These are phyloP conservation scores for Microplitis manilae DNA, from an alignment of 2,888 invertebrate species.

Conservation along the genomic window DNA sequence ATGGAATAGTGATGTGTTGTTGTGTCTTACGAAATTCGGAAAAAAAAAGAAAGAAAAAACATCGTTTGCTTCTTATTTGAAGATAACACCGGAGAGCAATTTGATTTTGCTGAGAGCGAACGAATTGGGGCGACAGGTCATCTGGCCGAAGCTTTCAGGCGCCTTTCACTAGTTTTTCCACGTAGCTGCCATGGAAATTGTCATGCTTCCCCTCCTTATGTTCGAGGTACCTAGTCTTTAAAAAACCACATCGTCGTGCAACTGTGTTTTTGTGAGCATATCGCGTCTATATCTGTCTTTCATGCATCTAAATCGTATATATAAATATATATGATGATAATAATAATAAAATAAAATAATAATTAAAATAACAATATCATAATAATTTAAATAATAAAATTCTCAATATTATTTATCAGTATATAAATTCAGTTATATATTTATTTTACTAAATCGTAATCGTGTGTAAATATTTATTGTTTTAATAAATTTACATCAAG, in stretches of 20 bases:
- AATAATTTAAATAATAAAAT: neutral
- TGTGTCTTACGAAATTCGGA: constrained; percentile 48
- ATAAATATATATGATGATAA: neutral
- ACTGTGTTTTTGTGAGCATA: constrained; percentile 68
- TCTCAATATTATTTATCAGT: constrained; percentile 17
- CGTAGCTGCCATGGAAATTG: constrained; percentile 82
- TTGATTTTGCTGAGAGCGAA: constrained; percentile 71
- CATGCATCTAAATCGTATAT: constrained; percentile 31
- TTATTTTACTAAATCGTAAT: constrained; percentile 6
- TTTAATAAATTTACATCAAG: neutral
- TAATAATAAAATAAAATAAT: neutral
- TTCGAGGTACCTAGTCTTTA: constrained; percentile 77
- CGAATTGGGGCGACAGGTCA: constrained; percentile 69
- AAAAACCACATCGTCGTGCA: constrained; percentile 64
- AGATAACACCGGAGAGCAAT: constrained; percentile 70
- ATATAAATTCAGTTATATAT: constrained; percentile 16
- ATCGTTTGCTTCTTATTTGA: constrained; percentile 69
- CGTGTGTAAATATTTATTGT: constrained; percentile 30
- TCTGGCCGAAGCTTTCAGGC: constrained; percentile 73
- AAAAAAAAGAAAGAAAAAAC: constrained; percentile 39
- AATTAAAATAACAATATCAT: neutral
- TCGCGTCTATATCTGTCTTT: constrained; percentile 24
- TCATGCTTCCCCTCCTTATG: constrained; percentile 81
- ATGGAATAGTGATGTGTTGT: constrained; percentile 18
- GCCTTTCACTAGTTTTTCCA: constrained; percentile 78